Evolutionary conservation across 2,797 vertebrate species (phyloP).

Genomic region (Sternotherus odoratus): DNA sequence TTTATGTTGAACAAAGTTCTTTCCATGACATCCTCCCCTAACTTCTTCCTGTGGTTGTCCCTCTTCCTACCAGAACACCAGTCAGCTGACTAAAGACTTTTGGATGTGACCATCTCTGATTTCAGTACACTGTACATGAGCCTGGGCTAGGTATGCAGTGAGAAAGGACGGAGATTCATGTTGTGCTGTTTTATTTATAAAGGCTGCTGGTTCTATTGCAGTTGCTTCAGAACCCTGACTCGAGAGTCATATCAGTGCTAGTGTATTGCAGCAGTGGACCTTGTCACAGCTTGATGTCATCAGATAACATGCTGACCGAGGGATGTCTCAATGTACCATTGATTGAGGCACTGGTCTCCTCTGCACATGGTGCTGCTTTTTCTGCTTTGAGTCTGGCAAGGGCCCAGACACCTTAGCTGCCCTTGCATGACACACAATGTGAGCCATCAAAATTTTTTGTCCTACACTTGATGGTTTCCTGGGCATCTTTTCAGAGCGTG

Average conservation of each 20-base stretch:
- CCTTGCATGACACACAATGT: background rate
- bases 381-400: background rate
- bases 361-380: background rate
- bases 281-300: background rate
- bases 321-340: background rate
- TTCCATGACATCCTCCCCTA: background rate
- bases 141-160: background rate
- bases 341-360: background rate
- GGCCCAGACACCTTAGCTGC: background rate
- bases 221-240: background rate
- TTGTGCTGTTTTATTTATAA: background rate
- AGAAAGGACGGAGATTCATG: background rate
- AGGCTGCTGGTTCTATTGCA: background rate
- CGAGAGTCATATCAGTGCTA: background rate
- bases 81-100: background rate
- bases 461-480: background rate
- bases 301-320: rapidly evolving
- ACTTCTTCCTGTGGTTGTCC: background rate
- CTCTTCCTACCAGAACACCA: background rate
- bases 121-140: background rate
- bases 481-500: background rate
- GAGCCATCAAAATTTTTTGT: background rate
- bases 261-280: background rate
- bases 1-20: background rate
- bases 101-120: background rate